Base-by-base conservation (phyloP, 2,113 vertebrate genomes). In the Triplophysa siluroides region DNA sequence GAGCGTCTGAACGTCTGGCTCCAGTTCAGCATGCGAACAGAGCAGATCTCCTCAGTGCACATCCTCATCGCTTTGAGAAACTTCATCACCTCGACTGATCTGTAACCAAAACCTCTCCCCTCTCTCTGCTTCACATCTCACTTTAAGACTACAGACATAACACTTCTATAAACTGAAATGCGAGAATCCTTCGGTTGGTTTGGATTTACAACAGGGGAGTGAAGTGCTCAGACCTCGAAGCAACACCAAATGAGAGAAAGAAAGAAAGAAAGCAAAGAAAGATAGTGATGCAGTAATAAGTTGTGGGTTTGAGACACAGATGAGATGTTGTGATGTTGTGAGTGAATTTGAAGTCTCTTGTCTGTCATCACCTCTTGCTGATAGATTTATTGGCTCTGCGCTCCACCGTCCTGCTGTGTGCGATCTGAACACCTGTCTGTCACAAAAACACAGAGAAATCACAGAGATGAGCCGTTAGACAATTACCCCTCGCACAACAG, bases 281-380 rank as follows among this genome's bases (percentile, higher is more conserved):
- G n/a, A 16, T 16, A 23, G 16, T 5, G 11, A 16, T 16, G 2
- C 3, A n/a, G 19, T n/a, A n/a, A 56, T 56, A 19, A 60, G 29
- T 5, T 23, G 33, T 38, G 24, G 56, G 69, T 4, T 4, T 56
- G 50, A 29, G 47, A 71, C 50, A 58, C 52, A 60, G 70, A 52
- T 73, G 52, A 73, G 33, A 11, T 41, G 29, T 41, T 58, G 69
- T 56, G 52, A 58, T n/a, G n/a, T n/a, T 58, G 69, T 11, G 18
- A 24, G 16, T n/a, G 24, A 38, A 1, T 8, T 13, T 38, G 18
- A 19, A 54, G 14, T 29, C 13, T 52, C 7, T 58, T 0, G 7
- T 58, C 54, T 58, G 54, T 21, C 67, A 70, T 73, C 70, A 60
- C 19, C 50, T 71, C 26, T 16, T 70, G 68, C 68, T 54, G 45